Conservation (phyloP, 2,888 invertebrate genomes). For the Drosophila diplacantha region DNA sequence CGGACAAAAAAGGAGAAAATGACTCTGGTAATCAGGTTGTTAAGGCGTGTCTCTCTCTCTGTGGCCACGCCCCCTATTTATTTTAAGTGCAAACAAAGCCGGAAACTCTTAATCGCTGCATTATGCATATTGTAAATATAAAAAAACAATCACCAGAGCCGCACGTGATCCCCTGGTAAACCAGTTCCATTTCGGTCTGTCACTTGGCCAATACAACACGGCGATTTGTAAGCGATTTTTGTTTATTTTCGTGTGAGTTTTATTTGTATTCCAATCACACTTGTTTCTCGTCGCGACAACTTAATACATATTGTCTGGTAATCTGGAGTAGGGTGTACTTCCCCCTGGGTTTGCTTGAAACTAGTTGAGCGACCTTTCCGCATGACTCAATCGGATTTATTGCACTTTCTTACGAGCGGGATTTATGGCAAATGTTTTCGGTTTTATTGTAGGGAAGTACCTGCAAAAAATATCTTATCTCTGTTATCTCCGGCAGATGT, state of each 20-base stretch:
- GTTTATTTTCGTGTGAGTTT: slow-evolving; percentile 5
- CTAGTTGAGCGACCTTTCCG: slow-evolving; percentile 29
- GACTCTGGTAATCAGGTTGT: slow-evolving; percentile 25
- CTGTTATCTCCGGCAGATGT: slow-evolving; percentile 16
- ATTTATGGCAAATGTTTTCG: slow-evolving; percentile 12
- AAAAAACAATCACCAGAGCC: slow-evolving; percentile 24
- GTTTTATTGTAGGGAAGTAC: slow-evolving; percentile 28
- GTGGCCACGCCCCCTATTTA: slow-evolving; percentile 25
- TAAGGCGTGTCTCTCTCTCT: slow-evolving; percentile 17
- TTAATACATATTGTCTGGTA: slow-evolving; percentile 21
- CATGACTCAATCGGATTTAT: slow-evolving; percentile 24
- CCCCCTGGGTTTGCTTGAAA: slow-evolving; percentile 9
- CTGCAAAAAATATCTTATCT: slow-evolving; percentile 17
- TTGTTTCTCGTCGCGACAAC: slow-evolving; percentile 13
- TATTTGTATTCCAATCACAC: slow-evolving; percentile 31
- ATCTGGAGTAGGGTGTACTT: slow-evolving; percentile 40
- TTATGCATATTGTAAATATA: slow-evolving; percentile 12
- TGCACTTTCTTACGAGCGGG: neutral
- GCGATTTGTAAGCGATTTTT: slow-evolving; percentile 25
- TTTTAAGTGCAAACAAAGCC: slow-evolving; percentile 26
- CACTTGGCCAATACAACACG: slow-evolving; percentile 31
- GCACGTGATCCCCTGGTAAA: slow-evolving; percentile 34
- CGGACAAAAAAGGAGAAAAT: slow-evolving; percentile 16
- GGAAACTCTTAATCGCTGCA: slow-evolving; percentile 31
- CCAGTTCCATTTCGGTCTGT: slow-evolving; percentile 29